These are phyloP conservation scores for Ditylenchus dipsaci DNA, from an alignment of 1,140 invertebrate genomes.

Conservation along the genomic window DNA sequence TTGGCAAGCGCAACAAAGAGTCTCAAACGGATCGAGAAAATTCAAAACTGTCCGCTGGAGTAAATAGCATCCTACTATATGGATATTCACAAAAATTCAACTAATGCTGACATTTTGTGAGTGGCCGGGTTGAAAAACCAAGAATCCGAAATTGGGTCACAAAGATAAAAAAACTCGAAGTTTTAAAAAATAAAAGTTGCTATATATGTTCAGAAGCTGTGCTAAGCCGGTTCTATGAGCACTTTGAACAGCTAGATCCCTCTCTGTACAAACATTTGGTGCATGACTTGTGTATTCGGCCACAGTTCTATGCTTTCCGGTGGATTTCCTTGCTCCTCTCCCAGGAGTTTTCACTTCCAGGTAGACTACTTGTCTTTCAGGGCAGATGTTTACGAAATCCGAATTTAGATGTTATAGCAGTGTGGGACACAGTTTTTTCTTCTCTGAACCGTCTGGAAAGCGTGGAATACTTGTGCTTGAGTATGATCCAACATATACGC, in stretches of 20 bases:
- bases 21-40: no score
- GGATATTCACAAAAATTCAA: no score
- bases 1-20: no score
- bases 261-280: slow-evolving; percentile 73
- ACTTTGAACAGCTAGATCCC: slow-evolving; percentile 63
- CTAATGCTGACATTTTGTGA: no score
- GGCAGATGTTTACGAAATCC: neutral
- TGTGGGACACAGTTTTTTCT: slow-evolving; percentile 51
- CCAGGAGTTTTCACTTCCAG: slow-evolving; percentile 90
- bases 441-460: slow-evolving; percentile 38
- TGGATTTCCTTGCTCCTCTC: slow-evolving; percentile 93
- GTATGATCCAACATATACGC: slow-evolving; percentile 40
- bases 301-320: slow-evolving; percentile 92
- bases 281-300: slow-evolving; percentile 74
- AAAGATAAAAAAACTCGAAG: no score
- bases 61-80: no score
- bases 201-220: slow-evolving; percentile 33
- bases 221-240: slow-evolving; percentile 36
- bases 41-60: no score
- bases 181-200: no score
- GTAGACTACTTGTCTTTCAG: slow-evolving; percentile 4
- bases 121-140: no score
- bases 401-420: slow-evolving; percentile 41
- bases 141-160: no score
- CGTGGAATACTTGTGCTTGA: slow-evolving; percentile 42